Conservation (phyloP, 1,140 invertebrate species). For the Mycetomoellerius zeteki region DNA sequence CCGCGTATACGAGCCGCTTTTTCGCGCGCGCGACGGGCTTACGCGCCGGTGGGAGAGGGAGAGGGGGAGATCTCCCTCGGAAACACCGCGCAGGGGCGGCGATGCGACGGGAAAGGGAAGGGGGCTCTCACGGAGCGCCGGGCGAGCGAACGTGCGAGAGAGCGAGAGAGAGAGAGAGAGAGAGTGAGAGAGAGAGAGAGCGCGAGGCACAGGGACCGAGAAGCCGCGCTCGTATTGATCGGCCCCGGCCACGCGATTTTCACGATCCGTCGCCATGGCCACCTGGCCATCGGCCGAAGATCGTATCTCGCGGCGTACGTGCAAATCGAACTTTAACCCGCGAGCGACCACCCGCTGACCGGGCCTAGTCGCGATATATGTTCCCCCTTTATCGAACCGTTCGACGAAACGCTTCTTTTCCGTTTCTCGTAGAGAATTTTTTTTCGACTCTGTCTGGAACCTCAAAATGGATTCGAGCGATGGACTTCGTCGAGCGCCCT, state of each 20-base stretch:
- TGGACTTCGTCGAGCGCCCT: no score
- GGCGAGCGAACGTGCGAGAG: slow-evolving; percentile 64
- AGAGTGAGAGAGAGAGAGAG: slow-evolving; percentile 69
- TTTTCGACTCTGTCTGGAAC: no score
- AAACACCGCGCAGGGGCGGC: slow-evolving; percentile 47
- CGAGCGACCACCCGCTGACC: slow-evolving; percentile 12
- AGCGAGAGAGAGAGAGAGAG: slow-evolving; percentile 67
- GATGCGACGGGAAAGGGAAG: slow-evolving; percentile 20
- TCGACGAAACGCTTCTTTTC: not conserved
- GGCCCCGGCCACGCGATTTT: slow-evolving; percentile 85
- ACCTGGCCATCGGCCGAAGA: slow-evolving; percentile 85
- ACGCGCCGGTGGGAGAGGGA: slow-evolving; percentile 11
- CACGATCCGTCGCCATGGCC: slow-evolving; percentile 87
- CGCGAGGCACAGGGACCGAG: slow-evolving; percentile 70
- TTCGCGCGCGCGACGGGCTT: slow-evolving; percentile 66
- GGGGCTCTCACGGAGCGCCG: slow-evolving; percentile 38
- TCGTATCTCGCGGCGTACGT: slow-evolving; percentile 80
- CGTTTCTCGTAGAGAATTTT: not conserved
- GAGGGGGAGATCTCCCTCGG: slow-evolving; percentile 71
- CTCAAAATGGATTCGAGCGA: not conserved
- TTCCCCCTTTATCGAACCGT: not conserved
- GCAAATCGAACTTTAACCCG: slow-evolving; percentile 74
- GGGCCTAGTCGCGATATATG: no score
- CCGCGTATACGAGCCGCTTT: slow-evolving; percentile 38
- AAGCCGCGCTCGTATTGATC: slow-evolving; percentile 85